Conservation (phyloP, 2,797 vertebrate species). For the Bovichtus diacanthus region DNA sequence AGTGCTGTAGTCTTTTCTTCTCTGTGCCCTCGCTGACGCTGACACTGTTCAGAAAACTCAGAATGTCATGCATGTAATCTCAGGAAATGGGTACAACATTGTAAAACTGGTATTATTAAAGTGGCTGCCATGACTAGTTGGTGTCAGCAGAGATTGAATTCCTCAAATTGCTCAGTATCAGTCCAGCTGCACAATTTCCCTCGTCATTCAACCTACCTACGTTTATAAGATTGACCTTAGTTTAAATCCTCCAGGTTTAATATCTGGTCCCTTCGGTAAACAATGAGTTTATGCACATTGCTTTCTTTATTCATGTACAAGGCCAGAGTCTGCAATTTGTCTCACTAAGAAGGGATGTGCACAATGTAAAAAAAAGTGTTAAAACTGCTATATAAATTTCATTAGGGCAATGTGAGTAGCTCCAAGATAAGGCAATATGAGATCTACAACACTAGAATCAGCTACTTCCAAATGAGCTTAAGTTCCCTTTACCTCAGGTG, state of each 20-base stretch:
- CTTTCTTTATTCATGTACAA: neutral
- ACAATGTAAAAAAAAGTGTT: neutral
- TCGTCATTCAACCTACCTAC: neutral
- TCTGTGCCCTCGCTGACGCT: neutral
- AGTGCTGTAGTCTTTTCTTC: neutral
- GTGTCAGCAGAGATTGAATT: neutral
- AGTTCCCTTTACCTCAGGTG: conserved; percentile 19
- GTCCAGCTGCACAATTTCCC: neutral
- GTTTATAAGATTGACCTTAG: neutral
- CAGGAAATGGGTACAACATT: neutral
- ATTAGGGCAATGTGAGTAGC: neutral
- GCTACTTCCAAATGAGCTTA: neutral
- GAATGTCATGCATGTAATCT: neutral
- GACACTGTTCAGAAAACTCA: neutral
- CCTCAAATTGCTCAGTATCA: neutral
- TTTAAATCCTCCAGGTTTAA: neutral
- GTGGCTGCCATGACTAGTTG: neutral
- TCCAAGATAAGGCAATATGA: neutral
- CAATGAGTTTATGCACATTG: neutral
- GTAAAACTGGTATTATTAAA: neutral
- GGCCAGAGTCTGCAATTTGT: neutral
- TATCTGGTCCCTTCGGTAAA: neutral
- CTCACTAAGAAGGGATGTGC: neutral
- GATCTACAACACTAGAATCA: neutral
- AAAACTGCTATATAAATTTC: neutral